These are phyloP conservation scores for Subacronicta megacephala DNA, from an alignment of 2,888 invertebrate species.

Conservation along the genomic window DNA sequence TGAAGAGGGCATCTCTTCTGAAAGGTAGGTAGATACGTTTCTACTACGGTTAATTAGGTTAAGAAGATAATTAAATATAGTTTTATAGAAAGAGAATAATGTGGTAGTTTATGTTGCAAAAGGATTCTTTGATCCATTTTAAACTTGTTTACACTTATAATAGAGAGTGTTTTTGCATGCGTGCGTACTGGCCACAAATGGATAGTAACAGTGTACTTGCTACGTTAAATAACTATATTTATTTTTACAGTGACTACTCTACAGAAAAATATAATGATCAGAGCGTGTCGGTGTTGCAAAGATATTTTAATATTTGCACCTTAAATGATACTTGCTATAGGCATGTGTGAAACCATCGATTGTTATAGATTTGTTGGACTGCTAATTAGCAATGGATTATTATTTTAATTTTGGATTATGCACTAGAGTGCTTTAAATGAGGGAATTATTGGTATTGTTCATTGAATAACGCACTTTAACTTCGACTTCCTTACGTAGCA, in stretches of 20 bases:
- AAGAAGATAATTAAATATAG: slow-evolving; percentile 29
- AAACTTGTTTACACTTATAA: slow-evolving; percentile 27
- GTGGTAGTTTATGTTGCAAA: slow-evolving; percentile 31
- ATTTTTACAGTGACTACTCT: slow-evolving; percentile 89
- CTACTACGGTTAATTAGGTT: slow-evolving; percentile 26
- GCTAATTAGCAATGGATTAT: slow-evolving; percentile 53
- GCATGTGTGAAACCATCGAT: slow-evolving; percentile 76
- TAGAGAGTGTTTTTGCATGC: slow-evolving; percentile 70
- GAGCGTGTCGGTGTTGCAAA: slow-evolving; percentile 86
- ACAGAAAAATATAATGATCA: slow-evolving; percentile 86
- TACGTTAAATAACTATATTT: slow-evolving; percentile 86
- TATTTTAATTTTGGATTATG: slow-evolving; percentile 43
- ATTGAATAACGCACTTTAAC: slow-evolving; percentile 17
- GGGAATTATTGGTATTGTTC: slow-evolving; percentile 16
- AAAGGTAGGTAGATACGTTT: slow-evolving; percentile 69
- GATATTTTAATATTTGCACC: slow-evolving; percentile 85
- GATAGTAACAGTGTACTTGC: slow-evolving; percentile 66
- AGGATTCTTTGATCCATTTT: slow-evolving; percentile 25
- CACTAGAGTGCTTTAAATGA: slow-evolving; percentile 19
- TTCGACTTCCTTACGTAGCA: slow-evolving; percentile 13
- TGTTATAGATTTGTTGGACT: slow-evolving; percentile 64
- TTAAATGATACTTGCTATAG: slow-evolving; percentile 83
- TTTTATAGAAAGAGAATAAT: slow-evolving; percentile 9
- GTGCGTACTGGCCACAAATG: slow-evolving; percentile 62
- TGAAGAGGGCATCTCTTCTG: slow-evolving; percentile 73